These are phyloP conservation scores for Platanista minor DNA, from an alignment of 2,113 vertebrate genomes.

Conservation along the genomic window DNA sequence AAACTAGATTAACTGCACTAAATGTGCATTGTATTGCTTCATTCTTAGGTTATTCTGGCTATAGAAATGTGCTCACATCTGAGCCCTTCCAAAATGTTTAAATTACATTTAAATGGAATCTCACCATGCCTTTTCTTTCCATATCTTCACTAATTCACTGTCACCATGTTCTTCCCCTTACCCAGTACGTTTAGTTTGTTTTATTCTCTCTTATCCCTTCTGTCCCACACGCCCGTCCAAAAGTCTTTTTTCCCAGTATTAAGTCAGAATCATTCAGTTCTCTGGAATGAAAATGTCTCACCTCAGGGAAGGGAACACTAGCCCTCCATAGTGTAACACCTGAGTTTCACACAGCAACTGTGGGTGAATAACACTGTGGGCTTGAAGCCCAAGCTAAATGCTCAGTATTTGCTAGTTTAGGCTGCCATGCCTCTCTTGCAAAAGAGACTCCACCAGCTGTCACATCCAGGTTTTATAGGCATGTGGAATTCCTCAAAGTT, in stretches of 20 bases:
- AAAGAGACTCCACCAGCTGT: neutral
- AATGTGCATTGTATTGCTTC: neutral
- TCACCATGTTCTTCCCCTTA: neutral
- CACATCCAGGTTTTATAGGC: neutral
- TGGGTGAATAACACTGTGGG: neutral
- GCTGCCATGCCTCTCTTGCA: neutral
- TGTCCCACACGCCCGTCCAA: accelerated
- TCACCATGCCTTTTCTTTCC: neutral
- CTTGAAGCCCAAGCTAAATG: neutral
- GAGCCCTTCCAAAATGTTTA: neutral
- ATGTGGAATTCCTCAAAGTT: neutral
- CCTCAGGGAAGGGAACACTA: neutral
- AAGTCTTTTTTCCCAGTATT: neutral
- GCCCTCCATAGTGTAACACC: neutral
- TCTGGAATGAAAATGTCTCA: neutral
- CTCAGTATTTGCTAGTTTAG: neutral
- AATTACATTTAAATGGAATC: neutral
- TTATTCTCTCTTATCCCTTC: neutral
- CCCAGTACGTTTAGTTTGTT: neutral
- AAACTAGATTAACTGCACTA: neutral
- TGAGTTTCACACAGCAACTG: neutral
- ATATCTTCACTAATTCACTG: neutral
- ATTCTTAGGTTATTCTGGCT: neutral
- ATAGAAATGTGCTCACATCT: neutral
- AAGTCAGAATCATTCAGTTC: neutral